Evolutionary conservation across 2,888 invertebrate species (phyloP).

Genomic region (Dioctria linearis): DNA sequence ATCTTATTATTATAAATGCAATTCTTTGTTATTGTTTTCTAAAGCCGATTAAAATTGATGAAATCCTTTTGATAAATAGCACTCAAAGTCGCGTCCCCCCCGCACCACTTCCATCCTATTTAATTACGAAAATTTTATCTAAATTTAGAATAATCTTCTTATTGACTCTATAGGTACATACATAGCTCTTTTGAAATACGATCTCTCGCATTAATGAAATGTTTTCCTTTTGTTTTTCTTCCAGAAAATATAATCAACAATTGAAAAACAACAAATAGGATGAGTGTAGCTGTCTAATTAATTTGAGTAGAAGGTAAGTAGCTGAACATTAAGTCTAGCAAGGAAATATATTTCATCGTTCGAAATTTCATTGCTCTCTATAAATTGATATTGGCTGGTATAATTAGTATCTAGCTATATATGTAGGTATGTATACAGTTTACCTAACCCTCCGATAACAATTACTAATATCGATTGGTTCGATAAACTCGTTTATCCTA

Average conservation of each 20-base stretch:
- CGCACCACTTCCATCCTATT: too few relatives aligned
- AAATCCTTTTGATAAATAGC: too few relatives aligned
- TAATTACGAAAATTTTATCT: too few relatives aligned
- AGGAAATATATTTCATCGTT: background rate
- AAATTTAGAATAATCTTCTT: too few relatives aligned
- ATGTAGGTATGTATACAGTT: background rate
- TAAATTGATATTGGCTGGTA: slow-evolving; percentile 4
- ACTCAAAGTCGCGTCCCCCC: too few relatives aligned
- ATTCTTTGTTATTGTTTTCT: too few relatives aligned
- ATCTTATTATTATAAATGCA: too few relatives aligned
- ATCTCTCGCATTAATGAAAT: background rate
- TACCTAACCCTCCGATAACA: slow-evolving; percentile 10
- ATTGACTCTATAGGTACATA: too few relatives aligned
- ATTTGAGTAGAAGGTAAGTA: slow-evolving; percentile 18
- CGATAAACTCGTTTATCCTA: slow-evolving; percentile 28
- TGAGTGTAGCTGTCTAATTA: slow-evolving; percentile 20
- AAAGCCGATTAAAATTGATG: too few relatives aligned
- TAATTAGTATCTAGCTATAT: slow-evolving; percentile 16
- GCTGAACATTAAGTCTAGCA: background rate
- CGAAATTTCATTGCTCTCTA: slow-evolving; percentile 19
- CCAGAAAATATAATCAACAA: background rate
- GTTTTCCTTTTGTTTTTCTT: background rate
- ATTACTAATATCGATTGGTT: slow-evolving; percentile 15
- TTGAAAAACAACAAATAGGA: background rate
- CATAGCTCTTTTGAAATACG: too few relatives aligned